Percentiles rank a stretch among this genome's conserved stretches.
Conservation (phyloP, 2,113 vertebrate species). For the Tenebrosternarchus preto region DNA sequence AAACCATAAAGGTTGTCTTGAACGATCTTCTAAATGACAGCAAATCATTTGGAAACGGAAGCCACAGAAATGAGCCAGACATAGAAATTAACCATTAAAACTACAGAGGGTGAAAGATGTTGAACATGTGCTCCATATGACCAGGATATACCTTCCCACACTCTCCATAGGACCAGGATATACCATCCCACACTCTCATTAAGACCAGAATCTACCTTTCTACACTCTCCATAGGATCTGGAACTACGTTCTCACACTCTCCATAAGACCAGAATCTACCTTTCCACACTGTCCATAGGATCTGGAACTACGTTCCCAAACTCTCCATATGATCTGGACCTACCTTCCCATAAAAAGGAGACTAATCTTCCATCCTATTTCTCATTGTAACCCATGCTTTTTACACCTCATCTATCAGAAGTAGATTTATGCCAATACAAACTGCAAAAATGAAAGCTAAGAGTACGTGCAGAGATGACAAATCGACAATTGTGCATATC, state of each 20-base stretch:
- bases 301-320: not conserved
- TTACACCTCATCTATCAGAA: slow-evolving; percentile 25
- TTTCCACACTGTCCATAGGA: not conserved
- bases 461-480: slow-evolving; percentile 35
- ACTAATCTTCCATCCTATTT: slow-evolving; percentile 46
- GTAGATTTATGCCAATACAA: slow-evolving; percentile 22
- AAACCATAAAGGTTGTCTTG: slow-evolving; percentile 52
- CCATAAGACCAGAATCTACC: slow-evolving; percentile 33
- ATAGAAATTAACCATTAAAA: slow-evolving; percentile 47
- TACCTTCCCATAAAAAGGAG: not conserved
- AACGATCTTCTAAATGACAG: slow-evolving; percentile 50
- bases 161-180: slow-evolving; percentile 2
- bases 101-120: slow-evolving; percentile 38
- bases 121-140: slow-evolving; percentile 32
- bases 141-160: slow-evolving; percentile 31
- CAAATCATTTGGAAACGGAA: slow-evolving; percentile 50
- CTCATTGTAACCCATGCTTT: slow-evolving; percentile 23
- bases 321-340: slow-evolving; percentile 37
- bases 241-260: slow-evolving; percentile 3
- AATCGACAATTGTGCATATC: slow-evolving; percentile 45
- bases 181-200: not conserved
- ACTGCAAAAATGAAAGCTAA: slow-evolving; percentile 32
- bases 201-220: slow-evolving; percentile 32
- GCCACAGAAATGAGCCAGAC: slow-evolving; percentile 45
- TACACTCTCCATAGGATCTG: not conserved